These are phyloP conservation scores for Catamblyrhynchus diadema DNA, from an alignment of 2,797 vertebrate species.

Conservation along the genomic window DNA sequence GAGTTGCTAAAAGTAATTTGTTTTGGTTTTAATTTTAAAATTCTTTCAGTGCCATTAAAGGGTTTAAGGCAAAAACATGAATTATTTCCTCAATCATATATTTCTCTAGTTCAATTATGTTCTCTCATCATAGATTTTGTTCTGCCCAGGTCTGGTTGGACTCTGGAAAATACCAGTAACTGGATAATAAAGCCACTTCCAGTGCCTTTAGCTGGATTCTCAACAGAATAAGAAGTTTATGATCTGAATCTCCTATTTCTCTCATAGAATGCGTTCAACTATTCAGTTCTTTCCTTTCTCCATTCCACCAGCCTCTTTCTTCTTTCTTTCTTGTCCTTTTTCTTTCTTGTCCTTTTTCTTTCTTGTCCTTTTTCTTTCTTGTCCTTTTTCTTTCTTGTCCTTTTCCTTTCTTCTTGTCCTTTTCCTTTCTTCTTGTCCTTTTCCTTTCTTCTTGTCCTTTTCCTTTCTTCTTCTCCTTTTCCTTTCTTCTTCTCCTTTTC, in stretches of 20 bases:
- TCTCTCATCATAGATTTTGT: background rate
- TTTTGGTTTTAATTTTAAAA: background rate
- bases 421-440: background rate
- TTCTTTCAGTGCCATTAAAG: background rate
- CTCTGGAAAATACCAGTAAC: background rate
- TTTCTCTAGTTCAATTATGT: background rate
- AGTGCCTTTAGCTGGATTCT: background rate
- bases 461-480: no score
- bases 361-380: no score
- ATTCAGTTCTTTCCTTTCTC: background rate
- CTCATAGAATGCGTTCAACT: background rate
- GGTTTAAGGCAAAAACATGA: accelerated
- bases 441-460: no score
- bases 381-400: no score
- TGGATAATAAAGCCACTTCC: background rate
- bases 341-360: accelerated
- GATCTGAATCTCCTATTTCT: background rate
- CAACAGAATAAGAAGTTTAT: background rate
- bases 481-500: background rate
- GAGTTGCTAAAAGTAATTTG: background rate
- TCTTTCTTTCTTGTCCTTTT: background rate
- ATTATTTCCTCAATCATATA: accelerated
- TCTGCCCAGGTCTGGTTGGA: background rate
- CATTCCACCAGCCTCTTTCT: accelerated
- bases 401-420: background rate